Evolutionary conservation across 1,140 invertebrate genomes (phyloP).

Genomic region (Meloidogyne hapla): DNA sequence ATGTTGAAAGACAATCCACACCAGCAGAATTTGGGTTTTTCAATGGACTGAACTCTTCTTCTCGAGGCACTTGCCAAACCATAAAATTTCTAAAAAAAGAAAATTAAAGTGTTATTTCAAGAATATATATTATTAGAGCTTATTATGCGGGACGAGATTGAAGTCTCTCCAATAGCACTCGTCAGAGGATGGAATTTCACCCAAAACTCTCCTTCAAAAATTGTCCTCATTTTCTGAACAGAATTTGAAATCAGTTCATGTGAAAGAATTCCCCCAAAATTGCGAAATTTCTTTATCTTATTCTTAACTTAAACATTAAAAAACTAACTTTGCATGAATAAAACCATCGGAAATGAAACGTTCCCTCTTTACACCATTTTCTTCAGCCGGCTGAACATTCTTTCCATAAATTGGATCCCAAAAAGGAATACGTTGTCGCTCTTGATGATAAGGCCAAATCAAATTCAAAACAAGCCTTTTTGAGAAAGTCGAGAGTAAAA

Average conservation of each 20-base stretch:
- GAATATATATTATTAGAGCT: too few species aligned
- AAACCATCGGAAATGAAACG: constrained; percentile 99
- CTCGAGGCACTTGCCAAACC: constrained; percentile 85
- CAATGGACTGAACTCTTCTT: constrained; percentile 91
- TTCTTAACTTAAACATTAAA: too few species aligned
- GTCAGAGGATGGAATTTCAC: too few species aligned
- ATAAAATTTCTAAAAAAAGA: constrained; percentile 75
- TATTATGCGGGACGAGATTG: too few species aligned
- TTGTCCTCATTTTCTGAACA: too few species aligned
- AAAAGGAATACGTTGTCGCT: constrained; percentile 93
- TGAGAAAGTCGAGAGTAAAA: constrained; percentile 80
- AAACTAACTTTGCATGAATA: constrained; percentile 76
- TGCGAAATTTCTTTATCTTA: too few species aligned
- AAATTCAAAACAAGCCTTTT: constrained; percentile 80
- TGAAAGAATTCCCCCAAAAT: too few species aligned
- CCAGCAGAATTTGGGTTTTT: constrained; percentile 80
- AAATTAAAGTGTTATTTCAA: too few species aligned
- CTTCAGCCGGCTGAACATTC: constrained; percentile 74
- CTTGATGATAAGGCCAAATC: constrained; percentile 81
- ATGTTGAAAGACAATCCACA: constrained; percentile 81
- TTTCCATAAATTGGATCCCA: constrained; percentile 74
- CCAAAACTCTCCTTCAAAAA: too few species aligned
- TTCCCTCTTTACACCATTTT: constrained; percentile 97
- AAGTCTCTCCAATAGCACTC: too few species aligned
- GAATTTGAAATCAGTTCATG: too few species aligned